These are phyloP conservation scores for Lemur catta DNA, from an alignment of 2,797 vertebrate genomes.

Conservation along the genomic window DNA sequence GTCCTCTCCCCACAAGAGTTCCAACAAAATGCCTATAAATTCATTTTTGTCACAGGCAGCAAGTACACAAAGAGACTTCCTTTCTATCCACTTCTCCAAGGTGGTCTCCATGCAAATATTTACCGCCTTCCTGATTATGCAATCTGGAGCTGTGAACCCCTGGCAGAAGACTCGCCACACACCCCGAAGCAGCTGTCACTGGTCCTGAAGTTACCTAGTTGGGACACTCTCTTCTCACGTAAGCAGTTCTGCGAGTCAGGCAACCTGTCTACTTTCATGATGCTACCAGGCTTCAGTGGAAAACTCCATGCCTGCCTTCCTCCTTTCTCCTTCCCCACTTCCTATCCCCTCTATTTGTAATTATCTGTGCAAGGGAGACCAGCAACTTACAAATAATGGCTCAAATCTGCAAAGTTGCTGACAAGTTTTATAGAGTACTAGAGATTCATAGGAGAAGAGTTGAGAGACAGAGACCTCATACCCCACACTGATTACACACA, in stretches of 20 bases:
- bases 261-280: not conserved
- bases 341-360: not conserved
- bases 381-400: not conserved
- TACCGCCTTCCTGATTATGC: not conserved
- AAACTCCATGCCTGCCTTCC: not conserved
- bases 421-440: not conserved
- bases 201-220: not conserved
- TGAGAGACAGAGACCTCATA: not conserved
- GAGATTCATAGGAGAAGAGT: not conserved
- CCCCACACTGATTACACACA: not conserved
- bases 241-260: not conserved
- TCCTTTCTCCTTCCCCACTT: not conserved
- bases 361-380: not conserved
- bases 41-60: not conserved
- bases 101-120: not conserved
- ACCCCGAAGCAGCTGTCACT: not conserved
- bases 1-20: not conserved
- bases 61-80: not conserved
- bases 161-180: not conserved
- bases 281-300: not conserved
- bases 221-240: not conserved
- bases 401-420: not conserved
- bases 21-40: slow-evolving; percentile 49
- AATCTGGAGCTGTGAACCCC: not conserved
- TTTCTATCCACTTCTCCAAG: not conserved